Conservation (phyloP, 2,888 invertebrate genomes). For the Chrysolina americana region DNA sequence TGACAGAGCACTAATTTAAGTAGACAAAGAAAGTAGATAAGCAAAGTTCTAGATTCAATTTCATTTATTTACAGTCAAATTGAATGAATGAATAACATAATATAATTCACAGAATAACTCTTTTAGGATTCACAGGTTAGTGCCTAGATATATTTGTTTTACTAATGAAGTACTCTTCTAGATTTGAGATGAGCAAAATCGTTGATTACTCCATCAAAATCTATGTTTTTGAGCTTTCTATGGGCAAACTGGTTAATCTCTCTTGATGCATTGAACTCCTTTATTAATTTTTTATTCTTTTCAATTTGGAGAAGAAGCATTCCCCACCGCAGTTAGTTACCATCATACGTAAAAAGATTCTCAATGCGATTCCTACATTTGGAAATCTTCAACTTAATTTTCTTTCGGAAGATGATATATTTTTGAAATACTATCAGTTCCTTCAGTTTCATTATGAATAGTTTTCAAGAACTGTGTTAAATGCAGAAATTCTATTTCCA, state of each 20-base stretch:
- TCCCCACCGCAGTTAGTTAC: too few species aligned
- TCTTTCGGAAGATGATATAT: too few species aligned
- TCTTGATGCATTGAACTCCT: too few species aligned
- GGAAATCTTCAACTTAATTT: too few species aligned
- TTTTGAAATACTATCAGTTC: too few species aligned
- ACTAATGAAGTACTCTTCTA: not conserved
- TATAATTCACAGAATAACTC: too few species aligned
- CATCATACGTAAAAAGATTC: too few species aligned
- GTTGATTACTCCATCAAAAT: not conserved
- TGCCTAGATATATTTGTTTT: not conserved
- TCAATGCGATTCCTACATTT: not conserved
- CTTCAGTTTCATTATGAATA: too few species aligned
- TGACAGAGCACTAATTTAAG: not conserved
- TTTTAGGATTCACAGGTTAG: not conserved
- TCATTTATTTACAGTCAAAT: not conserved
- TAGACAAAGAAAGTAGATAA: not conserved
- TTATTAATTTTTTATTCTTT: not conserved
- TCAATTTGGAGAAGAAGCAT: too few species aligned
- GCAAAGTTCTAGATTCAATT: slow-evolving; percentile 3
- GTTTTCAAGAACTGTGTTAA: too few species aligned
- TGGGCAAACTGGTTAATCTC: too few species aligned
- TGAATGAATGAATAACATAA: not conserved
- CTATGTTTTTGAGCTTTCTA: slow-evolving; percentile 1
- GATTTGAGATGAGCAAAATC: not conserved
- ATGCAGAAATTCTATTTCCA: too few species aligned